Evolutionary conservation across 53 echinoderm and acorn worm species (phyloP).

Genomic region (Glandiceps talaboti): DNA sequence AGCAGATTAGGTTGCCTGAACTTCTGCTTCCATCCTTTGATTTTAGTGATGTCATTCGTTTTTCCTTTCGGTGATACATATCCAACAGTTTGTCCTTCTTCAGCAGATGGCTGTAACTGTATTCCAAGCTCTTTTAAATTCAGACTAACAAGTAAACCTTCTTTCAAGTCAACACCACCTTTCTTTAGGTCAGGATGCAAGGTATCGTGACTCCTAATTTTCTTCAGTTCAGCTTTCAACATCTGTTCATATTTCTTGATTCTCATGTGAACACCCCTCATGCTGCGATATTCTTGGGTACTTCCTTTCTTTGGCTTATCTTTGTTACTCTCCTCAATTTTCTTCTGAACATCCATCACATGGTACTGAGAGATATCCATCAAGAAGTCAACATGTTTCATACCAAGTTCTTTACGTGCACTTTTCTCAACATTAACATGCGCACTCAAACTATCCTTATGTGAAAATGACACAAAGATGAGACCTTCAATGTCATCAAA

Average conservation of each 20-base stretch:
- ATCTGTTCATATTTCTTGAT: constrained; percentile 5
- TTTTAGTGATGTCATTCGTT: background rate
- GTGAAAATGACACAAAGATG: constrained; percentile 22
- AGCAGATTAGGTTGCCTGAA: background rate
- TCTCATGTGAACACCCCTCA: constrained; percentile 4
- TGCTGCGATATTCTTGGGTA: background rate
- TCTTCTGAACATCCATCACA: background rate
- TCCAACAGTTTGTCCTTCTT: background rate
- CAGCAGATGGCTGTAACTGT: background rate
- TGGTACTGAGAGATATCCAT: background rate
- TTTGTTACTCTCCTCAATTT: constrained; percentile 3
- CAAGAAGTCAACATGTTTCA: background rate
- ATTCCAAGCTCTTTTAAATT: background rate
- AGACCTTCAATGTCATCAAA: constrained; percentile 27
- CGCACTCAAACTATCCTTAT: constrained; percentile 10
- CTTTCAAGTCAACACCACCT: background rate
- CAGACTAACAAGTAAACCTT: background rate
- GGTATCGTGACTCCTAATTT: background rate
- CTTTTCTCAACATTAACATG: constrained; percentile 13
- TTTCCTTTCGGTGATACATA: background rate
- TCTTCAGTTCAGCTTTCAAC: constrained; percentile 1
- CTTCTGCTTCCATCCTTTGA: background rate
- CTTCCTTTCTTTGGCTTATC: background rate
- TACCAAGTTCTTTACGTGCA: background rate
- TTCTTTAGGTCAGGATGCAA: constrained; percentile 8